These are phyloP conservation scores for Neodiprion fabricii DNA, from an alignment of 1,140 invertebrate species.

Conservation along the genomic window DNA sequence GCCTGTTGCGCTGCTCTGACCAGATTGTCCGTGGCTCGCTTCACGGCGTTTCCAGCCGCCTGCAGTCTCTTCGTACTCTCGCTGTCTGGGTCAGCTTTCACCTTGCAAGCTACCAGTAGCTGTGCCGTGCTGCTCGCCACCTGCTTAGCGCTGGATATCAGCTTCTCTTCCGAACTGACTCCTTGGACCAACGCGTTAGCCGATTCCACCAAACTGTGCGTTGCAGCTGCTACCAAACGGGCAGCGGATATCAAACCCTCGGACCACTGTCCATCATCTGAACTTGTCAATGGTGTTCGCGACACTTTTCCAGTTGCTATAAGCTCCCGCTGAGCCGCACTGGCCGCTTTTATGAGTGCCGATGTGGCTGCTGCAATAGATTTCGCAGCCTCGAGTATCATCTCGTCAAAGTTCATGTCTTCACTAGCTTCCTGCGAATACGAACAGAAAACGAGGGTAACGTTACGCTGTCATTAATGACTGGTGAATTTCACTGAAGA, in stretches of 20 bases:
- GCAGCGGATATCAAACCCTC: conserved; percentile 97
- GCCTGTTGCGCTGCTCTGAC: conserved; percentile 94
- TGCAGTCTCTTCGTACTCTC: conserved; percentile 93
- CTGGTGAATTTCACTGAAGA: neutral
- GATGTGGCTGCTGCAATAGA: conserved; percentile 97
- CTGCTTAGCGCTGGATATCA: conserved; percentile 96
- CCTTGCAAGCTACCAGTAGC: conserved; percentile 95
- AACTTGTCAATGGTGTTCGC: conserved; percentile 77
- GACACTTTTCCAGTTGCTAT: conserved; percentile 83
- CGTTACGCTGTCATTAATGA: neutral
- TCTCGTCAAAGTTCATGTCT: conserved; percentile 96
- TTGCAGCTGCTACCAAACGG: conserved; percentile 93
- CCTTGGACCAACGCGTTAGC: conserved; percentile 97
- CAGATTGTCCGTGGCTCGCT: conserved; percentile 95
- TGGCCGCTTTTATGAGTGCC: conserved; percentile 94
- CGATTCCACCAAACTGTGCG: conserved; percentile 95
- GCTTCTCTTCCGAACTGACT: conserved; percentile 90
- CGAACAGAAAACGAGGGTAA: conserved; percentile 17
- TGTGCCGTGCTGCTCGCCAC: conserved; percentile 98
- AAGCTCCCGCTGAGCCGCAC: conserved; percentile 92
- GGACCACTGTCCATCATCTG: conserved; percentile 98
- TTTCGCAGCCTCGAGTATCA: conserved; percentile 98
- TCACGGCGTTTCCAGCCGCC: conserved; percentile 95
- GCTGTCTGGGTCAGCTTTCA: conserved; percentile 95
- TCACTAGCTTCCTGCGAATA: conserved; percentile 86